phyloP scores from a whole-genome alignment of 2,797 vertebrate genomes.

The Falco rusticolus region DNA sequence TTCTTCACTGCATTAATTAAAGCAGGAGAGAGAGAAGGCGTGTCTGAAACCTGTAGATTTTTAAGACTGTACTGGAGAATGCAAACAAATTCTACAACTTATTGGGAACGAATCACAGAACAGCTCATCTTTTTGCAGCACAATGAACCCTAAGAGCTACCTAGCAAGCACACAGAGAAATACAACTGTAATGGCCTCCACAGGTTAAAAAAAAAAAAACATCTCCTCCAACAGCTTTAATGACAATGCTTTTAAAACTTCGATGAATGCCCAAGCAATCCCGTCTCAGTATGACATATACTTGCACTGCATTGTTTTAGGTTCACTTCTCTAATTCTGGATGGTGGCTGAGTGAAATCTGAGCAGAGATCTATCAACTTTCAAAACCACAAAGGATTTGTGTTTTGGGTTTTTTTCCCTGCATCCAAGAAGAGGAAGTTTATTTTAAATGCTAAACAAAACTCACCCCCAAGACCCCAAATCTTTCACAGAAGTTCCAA shows the following conservation, averaged over 20 bases:
- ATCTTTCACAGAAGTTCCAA: slow-evolving; percentile 94
- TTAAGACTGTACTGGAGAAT: not conserved
- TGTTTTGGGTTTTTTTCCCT: not conserved
- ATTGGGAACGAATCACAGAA: not conserved
- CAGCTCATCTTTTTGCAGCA: not conserved
- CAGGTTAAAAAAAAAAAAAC: not conserved
- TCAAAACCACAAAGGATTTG: not conserved
- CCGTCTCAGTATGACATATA: not conserved
- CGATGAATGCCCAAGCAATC: not conserved
- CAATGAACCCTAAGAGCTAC: not conserved
- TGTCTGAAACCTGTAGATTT: not conserved
- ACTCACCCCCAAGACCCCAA: slow-evolving; percentile 95
- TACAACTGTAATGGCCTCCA: not conserved
- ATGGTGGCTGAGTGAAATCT: not conserved
- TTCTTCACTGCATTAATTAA: not conserved
- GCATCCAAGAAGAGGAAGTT: not conserved
- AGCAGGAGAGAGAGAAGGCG: not conserved
- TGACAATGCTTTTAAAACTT: not conserved
- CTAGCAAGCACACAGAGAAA: not conserved
- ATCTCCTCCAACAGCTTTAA: not conserved
- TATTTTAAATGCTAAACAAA: not conserved
- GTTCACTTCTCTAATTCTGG: not conserved
- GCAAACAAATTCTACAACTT: not conserved
- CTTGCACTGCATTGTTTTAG: not conserved
- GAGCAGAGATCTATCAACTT: not conserved